Evolutionary conservation across 2,797 vertebrate species (phyloP).

Genomic region (Microtus agrestis): DNA sequence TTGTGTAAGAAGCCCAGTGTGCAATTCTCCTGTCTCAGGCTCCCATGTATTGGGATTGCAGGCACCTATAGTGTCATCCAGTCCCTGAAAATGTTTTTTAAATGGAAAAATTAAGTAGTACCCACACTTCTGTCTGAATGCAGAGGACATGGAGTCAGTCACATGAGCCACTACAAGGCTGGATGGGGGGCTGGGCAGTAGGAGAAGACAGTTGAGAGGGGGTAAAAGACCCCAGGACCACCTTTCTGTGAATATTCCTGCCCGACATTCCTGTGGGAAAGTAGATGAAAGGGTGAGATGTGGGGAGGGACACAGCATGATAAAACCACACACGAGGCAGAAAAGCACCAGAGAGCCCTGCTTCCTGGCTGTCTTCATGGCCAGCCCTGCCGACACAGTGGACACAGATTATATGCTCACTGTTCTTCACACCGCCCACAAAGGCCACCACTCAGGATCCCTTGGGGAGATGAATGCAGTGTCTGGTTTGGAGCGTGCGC

Average conservation of each 20-base stretch:
- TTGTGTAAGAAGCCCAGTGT: neutral
- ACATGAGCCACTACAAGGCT: neutral
- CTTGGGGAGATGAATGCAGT: neutral
- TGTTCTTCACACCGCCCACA: neutral
- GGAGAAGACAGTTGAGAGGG: neutral
- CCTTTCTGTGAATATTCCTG: neutral
- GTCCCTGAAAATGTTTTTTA: neutral
- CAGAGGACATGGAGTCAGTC: neutral
- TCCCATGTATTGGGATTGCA: neutral
- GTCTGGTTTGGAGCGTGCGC: neutral
- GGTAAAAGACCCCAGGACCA: neutral
- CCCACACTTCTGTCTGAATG: no score
- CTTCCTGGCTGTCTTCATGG: neutral
- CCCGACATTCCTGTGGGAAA: neutral
- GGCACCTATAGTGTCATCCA: neutral
- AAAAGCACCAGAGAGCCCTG: neutral
- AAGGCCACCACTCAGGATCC: rapidly evolving
- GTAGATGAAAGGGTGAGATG: neutral
- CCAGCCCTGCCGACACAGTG: rapidly evolving
- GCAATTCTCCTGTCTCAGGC: neutral
- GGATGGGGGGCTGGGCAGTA: neutral
- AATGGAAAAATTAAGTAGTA: neutral
- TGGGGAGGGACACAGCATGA: no score
- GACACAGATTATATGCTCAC: rapidly evolving
- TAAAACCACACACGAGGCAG: neutral